phyloP scores from a whole-genome alignment of 2,888 invertebrate species.

The Emesis castigata region DNA sequence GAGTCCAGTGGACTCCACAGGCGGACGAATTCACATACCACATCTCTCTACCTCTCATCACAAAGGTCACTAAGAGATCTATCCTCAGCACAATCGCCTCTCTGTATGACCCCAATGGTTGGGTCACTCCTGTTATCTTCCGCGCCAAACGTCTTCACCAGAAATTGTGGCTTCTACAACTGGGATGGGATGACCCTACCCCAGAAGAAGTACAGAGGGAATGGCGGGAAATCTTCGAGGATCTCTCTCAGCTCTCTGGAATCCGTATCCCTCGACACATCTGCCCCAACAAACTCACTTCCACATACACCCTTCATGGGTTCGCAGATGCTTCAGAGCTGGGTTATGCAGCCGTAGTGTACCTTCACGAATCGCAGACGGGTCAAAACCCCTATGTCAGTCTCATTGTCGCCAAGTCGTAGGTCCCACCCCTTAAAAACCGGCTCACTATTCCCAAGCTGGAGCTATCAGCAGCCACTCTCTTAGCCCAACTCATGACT shows the following conservation, averaged over 20 bases:
- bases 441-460: neutral
- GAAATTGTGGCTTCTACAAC: neutral
- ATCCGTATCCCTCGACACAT: neutral
- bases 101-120: constrained; percentile 8
- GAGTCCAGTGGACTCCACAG: neutral
- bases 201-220: neutral
- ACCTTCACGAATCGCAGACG: neutral
- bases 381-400: no score
- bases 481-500: neutral
- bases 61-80: neutral
- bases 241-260: neutral
- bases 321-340: neutral
- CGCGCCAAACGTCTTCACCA: neutral
- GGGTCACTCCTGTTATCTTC: constrained; percentile 1
- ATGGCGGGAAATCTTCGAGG: neutral
- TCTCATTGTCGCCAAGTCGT: neutral
- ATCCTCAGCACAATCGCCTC: constrained; percentile 4
- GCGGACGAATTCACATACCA: constrained; percentile 6
- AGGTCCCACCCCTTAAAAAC: neutral
- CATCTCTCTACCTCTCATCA: neutral
- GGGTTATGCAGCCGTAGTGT: neutral
- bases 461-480: neutral
- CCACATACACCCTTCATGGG: neutral
- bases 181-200: neutral
- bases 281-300: neutral